These are phyloP conservation scores for Varecia variegata DNA, from an alignment of 2,797 vertebrate species.

Conservation along the genomic window DNA sequence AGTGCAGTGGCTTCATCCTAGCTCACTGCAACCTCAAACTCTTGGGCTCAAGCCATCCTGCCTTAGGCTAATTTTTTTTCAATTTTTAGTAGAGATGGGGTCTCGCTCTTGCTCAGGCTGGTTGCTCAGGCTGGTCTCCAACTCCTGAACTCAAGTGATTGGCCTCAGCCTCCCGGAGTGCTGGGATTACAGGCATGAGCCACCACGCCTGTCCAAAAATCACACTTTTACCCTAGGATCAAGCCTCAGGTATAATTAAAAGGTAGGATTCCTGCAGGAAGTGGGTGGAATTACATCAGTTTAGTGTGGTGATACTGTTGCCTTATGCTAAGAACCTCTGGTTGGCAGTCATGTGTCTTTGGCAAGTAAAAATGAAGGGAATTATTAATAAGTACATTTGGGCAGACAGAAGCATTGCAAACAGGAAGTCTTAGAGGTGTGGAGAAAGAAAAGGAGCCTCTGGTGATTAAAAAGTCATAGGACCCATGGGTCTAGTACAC, in stretches of 20 bases:
- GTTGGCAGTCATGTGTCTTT: not conserved
- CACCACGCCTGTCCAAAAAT: not conserved
- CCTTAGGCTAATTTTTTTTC: not conserved
- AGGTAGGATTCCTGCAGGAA: not conserved
- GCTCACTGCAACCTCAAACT: no score
- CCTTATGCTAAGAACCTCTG: constrained; percentile 3
- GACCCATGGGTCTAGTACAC: not conserved
- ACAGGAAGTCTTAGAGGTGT: not conserved
- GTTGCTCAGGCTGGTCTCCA: not conserved
- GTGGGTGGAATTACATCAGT: not conserved
- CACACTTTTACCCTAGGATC: constrained; percentile 21
- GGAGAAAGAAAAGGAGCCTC: not conserved
- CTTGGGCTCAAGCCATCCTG: no score
- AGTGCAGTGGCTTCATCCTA: no score
- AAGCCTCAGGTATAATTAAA: constrained; percentile 30
- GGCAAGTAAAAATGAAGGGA: constrained; percentile 31
- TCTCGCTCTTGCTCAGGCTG: not conserved
- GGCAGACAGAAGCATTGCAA: constrained; percentile 6
- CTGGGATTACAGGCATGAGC: not conserved
- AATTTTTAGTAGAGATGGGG: not conserved
- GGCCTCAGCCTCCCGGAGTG: not conserved
- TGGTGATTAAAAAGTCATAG: not conserved
- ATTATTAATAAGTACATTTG: not conserved
- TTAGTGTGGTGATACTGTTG: not conserved
- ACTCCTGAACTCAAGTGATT: not conserved